phyloP scores from a whole-genome alignment of 1,140 invertebrate genomes.

The Diplogasteroides magnus region DNA sequence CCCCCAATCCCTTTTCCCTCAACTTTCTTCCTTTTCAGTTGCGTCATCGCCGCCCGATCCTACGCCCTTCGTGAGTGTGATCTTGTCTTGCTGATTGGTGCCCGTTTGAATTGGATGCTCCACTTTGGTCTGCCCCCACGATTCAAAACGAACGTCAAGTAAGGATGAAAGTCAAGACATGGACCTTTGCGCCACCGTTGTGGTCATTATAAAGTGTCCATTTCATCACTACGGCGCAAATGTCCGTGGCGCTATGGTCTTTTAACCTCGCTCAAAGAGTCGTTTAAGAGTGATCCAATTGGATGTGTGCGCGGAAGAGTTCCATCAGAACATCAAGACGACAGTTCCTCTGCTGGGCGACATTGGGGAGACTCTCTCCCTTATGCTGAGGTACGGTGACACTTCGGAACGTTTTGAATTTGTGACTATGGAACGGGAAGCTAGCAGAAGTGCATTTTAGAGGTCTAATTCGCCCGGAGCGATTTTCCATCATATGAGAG shows the following conservation, averaged over 20 bases:
- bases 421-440: no score
- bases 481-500: no score
- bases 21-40: slow-evolving; percentile 56
- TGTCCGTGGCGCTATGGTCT: no score
- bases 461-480: no score
- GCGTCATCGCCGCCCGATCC: slow-evolving; percentile 78
- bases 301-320: slow-evolving; percentile 80
- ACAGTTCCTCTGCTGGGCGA: slow-evolving; percentile 74
- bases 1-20: background rate
- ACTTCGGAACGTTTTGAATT: no score
- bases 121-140: slow-evolving; percentile 87
- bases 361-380: slow-evolving; percentile 66
- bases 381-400: no score
- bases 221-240: no score
- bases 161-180: no score
- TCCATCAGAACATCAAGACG: slow-evolving; percentile 77
- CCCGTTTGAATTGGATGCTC: slow-evolving; percentile 90
- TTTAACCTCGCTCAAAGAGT: no score
- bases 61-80: slow-evolving; percentile 77
- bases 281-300: slow-evolving; percentile 61
- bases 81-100: slow-evolving; percentile 79
- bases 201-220: no score
- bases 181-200: no score
- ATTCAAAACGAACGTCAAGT: slow-evolving; percentile 73
- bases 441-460: no score